Conservation (phyloP, 1,140 invertebrate genomes). For the Phenacoccus solenopsis region DNA sequence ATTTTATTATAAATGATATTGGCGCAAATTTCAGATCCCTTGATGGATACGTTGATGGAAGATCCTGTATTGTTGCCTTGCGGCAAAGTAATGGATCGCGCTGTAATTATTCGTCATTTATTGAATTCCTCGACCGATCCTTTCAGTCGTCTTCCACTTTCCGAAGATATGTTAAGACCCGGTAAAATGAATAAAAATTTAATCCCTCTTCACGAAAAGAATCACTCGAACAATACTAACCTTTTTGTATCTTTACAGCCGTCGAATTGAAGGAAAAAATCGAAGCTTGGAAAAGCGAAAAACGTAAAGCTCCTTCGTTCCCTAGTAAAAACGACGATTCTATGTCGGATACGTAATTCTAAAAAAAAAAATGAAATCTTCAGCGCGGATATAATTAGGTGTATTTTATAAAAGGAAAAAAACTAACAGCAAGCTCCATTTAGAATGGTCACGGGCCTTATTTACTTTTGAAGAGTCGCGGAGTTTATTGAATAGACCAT, state of each 20-base stretch:
- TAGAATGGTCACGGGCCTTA: too few relatives aligned
- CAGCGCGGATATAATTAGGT: not conserved
- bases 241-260: conserved; percentile 38
- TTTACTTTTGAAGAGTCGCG: too few relatives aligned
- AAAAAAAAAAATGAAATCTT: not conserved
- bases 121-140: conserved; percentile 94
- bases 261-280: conserved; percentile 65
- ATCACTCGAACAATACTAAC: not conserved
- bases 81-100: conserved; percentile 88
- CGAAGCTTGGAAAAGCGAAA: conserved; percentile 60
- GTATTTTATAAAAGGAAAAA: not conserved
- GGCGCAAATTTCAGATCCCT: conserved; percentile 51
- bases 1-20: conserved; percentile 16
- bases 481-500: too few relatives aligned
- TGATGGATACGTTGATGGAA: conserved; percentile 96
- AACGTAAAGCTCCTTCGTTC: conserved; percentile 20
- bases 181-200: conserved; percentile 38
- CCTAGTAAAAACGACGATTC: not conserved
- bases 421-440: too few relatives aligned
- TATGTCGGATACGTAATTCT: not conserved
- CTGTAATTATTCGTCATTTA: conserved; percentile 85
- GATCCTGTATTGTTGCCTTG: conserved; percentile 82
- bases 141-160: conserved; percentile 87
- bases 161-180: conserved; percentile 70
- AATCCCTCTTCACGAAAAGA: not conserved